These are phyloP conservation scores for Zapus hudsonius DNA, from an alignment of 2,113 vertebrate genomes.

Conservation along the genomic window DNA sequence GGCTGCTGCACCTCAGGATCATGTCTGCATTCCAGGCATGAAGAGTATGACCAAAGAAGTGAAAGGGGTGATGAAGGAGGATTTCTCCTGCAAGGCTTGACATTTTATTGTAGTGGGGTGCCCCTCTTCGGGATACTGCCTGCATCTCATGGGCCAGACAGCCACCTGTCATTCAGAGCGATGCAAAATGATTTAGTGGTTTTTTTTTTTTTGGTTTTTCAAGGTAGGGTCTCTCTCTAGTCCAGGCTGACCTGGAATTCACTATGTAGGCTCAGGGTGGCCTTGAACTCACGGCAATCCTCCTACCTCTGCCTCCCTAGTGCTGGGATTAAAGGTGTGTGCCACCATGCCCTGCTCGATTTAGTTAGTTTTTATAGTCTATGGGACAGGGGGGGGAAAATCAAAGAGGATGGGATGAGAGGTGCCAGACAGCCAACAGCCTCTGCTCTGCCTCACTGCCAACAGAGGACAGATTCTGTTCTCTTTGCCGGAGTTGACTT, in stretches of 20 bases:
- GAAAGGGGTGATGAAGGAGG: background rate
- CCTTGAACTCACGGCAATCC: too few relatives aligned
- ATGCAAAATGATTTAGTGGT: background rate
- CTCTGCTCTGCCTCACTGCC: too few relatives aligned
- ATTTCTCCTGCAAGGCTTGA: background rate
- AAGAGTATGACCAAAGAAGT: background rate
- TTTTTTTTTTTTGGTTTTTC: too few relatives aligned
- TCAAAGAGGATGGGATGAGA: background rate
- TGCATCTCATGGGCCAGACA: background rate
- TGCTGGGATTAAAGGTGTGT: too few relatives aligned
- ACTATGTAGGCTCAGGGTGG: too few relatives aligned
- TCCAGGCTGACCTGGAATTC: too few relatives aligned
- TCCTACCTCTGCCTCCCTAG: too few relatives aligned
- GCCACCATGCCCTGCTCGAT: too few relatives aligned
- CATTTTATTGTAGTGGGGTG: background rate
- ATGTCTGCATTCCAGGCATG: background rate
- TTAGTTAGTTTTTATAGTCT: background rate
- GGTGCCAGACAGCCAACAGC: background rate
- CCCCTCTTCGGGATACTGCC: background rate
- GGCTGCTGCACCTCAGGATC: background rate
- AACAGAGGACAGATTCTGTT: background rate
- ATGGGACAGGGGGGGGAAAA: background rate
- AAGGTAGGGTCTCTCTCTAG: too few relatives aligned
- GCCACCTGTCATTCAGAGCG: background rate
- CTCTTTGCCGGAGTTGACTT: accelerated